Evolutionary conservation across 2,113 vertebrate species (phyloP).

Genomic region (Trogon melanurus): DNA sequence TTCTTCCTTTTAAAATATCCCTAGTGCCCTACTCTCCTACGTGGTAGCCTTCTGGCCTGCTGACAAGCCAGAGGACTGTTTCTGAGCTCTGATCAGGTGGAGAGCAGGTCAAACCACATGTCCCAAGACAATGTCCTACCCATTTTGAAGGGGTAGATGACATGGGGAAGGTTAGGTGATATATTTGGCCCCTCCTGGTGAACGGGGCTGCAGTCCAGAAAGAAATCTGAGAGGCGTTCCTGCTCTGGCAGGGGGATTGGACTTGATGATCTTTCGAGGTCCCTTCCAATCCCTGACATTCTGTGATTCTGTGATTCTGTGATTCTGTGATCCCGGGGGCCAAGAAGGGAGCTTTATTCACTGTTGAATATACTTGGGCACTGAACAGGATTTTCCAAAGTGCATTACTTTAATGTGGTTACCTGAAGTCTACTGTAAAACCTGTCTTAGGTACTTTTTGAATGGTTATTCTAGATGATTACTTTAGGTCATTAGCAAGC

Average conservation of each 20-base stretch:
- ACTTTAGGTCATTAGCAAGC: neutral
- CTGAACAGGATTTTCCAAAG: neutral
- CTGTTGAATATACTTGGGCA: neutral
- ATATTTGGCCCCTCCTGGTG: neutral
- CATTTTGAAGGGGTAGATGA: neutral
- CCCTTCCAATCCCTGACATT: too few relatives aligned
- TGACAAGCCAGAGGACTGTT: neutral
- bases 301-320: too few relatives aligned
- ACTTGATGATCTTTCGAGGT: too few relatives aligned
- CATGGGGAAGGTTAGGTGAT: neutral
- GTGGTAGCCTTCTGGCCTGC: neutral
- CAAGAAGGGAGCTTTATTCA: neutral
- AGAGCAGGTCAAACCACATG: neutral
- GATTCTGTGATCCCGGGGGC: neutral
- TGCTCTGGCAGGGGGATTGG: too few relatives aligned
- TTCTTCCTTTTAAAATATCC: neutral
- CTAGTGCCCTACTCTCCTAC: neutral
- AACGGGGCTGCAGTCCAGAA: neutral
- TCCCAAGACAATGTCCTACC: neutral
- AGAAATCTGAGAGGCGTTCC: neutral
- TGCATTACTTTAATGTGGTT: neutral
- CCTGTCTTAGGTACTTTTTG: neutral
- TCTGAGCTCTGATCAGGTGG: neutral
- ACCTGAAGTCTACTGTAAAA: neutral
- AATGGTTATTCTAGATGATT: neutral